Base-by-base conservation (phyloP, 2,888 invertebrate genomes). In the Therioaphis trifolii region DNA sequence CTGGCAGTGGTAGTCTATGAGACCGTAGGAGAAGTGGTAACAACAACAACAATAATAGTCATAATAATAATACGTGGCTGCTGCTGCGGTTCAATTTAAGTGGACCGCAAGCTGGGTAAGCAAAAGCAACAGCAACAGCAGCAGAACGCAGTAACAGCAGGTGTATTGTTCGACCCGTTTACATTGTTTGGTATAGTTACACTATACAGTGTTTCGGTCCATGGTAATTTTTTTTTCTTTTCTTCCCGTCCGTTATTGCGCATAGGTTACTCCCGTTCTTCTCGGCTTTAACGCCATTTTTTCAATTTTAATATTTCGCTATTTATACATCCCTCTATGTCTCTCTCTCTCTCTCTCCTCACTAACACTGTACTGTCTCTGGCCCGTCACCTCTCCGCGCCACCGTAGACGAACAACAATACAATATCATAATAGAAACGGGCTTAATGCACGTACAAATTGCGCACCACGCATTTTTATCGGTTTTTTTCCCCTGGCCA, bases 81-180 rank as follows among this genome's bases (percentile, higher is more conserved):
- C 71, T 46, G 27, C 27, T 72, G 61, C 63, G 21, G 77, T 49
- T 77, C 77, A 77, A 77, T 77, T 77, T 21, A 29, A 77, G 49
- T 66, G 46, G 66, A 77, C 77, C 77, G 49, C 77, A 63, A 29
- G 77, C 21, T 49, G 63, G 24, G 27, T 27, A 49, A 21, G 58
- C 24, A 11, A 58, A 58, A 58, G 58, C 21, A 35, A 35, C 18
- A 52, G 72, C 0, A 21, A 18, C 66, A 18, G 9, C 46, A 43
- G 24, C 21, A 77, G 46, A 15, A 58, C 71, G 24, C 43, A n/a
- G 49, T 52, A 72, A 52, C 72, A 72, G 72, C 35, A 77, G 77
- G 77, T 76, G 76, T 66, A 66, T 77, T 77, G 77, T 77, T 77
- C 77, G 63, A 29, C 11, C 29, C n/a, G 27, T 18, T n/a, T 14